Evolutionary conservation across 2,888 invertebrate species (phyloP).

Genomic region (Apodemia mormo): DNA sequence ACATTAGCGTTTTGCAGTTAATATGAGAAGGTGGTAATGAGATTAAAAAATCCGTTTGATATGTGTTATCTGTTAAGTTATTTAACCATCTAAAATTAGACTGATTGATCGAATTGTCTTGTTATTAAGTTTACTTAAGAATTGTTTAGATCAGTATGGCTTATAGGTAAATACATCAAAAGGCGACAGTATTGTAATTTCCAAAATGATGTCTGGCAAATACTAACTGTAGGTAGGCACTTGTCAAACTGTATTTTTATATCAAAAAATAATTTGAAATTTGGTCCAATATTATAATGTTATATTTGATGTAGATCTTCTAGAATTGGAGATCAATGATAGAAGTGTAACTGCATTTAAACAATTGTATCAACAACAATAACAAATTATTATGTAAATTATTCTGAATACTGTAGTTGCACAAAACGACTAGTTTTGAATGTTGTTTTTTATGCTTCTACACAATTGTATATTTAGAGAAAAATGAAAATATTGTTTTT

Average conservation of each 20-base stretch:
- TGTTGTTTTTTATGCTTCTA: not conserved
- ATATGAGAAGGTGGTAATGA: too few relatives aligned
- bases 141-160: not conserved
- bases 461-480: not conserved
- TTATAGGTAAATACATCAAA: not conserved
- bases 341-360: not conserved
- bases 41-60: too few relatives aligned
- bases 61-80: too few relatives aligned
- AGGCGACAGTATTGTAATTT: not conserved
- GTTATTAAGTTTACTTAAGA: not conserved
- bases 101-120: not conserved
- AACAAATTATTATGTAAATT: not conserved
- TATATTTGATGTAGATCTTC: not conserved
- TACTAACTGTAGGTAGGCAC: not conserved
- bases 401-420: not conserved
- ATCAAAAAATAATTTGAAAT: not conserved
- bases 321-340: not conserved
- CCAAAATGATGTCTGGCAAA: not conserved
- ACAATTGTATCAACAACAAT: not conserved
- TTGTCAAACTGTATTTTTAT: not conserved
- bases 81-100: too few relatives aligned
- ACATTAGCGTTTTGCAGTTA: too few relatives aligned
- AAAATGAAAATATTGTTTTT: not conserved
- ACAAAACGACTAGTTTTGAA: not conserved
- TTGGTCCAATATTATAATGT: not conserved